These are phyloP conservation scores for Sminthurinus signatus DNA, from an alignment of 1,140 invertebrate genomes.

Conservation along the genomic window DNA sequence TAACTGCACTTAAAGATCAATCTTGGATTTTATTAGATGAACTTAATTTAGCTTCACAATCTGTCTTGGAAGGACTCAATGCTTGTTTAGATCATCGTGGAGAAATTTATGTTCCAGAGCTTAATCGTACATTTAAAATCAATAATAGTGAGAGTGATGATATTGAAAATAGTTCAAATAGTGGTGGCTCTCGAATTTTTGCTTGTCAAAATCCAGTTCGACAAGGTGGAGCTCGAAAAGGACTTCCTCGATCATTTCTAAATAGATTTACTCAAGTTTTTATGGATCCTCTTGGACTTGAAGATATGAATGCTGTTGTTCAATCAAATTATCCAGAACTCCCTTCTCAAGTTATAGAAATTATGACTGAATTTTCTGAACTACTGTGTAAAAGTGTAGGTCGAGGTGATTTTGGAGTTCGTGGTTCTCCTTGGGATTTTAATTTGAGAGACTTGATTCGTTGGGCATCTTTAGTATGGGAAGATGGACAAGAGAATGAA, in stretches of 20 bases:
- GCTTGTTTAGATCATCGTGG: slow-evolving; percentile 97
- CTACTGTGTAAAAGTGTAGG: slow-evolving; percentile 58
- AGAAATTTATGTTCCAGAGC: slow-evolving; percentile 92
- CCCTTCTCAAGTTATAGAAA: slow-evolving; percentile 50
- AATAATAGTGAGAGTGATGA: slow-evolving; percentile 84
- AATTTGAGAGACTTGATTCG: slow-evolving; percentile 91
- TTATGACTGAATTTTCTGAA: slow-evolving; percentile 77
- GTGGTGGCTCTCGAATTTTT: slow-evolving; percentile 81
- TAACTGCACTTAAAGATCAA: slow-evolving; percentile 83
- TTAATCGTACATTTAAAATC: slow-evolving; percentile 77
- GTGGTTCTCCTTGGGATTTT: slow-evolving; percentile 89
- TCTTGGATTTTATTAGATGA: slow-evolving; percentile 98
- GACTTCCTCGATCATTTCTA: slow-evolving; percentile 91
- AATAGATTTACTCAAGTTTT: slow-evolving; percentile 97
- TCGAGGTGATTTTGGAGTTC: slow-evolving; percentile 59
- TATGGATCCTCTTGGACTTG: slow-evolving; percentile 66
- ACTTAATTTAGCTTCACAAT: slow-evolving; percentile 95
- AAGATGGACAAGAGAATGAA: slow-evolving; percentile 38
- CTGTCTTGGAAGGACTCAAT: slow-evolving; percentile 95
- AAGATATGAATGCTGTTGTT: slow-evolving; percentile 64
- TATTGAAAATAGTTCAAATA: too few species aligned
- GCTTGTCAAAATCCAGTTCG: slow-evolving; percentile 97
- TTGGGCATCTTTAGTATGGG: slow-evolving; percentile 70
- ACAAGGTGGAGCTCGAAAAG: slow-evolving; percentile 91
- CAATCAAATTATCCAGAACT: slow-evolving; percentile 48